Evolutionary conservation across 2,888 invertebrate species (phyloP).

Genomic region (Luperina nickerlii): DNA sequence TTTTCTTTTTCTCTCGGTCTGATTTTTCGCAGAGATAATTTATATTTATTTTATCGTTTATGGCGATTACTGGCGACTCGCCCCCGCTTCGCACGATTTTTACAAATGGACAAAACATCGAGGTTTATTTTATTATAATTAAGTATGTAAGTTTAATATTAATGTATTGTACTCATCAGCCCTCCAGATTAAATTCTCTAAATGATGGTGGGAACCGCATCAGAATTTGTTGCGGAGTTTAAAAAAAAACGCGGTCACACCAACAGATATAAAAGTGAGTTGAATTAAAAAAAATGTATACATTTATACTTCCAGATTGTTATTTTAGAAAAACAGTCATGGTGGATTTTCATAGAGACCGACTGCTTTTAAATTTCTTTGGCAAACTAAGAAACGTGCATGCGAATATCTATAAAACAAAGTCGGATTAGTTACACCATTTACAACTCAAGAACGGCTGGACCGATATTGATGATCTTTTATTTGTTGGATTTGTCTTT

Average conservation of each 20-base stretch:
- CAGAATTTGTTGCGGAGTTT: neutral
- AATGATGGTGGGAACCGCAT: neutral
- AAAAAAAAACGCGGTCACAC: neutral
- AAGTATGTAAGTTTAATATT: neutral
- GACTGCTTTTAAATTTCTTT: neutral
- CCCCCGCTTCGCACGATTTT: neutral
- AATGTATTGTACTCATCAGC: neutral
- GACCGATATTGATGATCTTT: no score
- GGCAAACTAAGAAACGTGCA: neutral
- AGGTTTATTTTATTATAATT: neutral
- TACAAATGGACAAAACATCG: neutral
- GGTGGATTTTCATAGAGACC: no score
- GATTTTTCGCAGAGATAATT: neutral
- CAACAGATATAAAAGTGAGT: neutral
- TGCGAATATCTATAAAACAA: neutral
- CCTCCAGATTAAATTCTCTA: neutral
- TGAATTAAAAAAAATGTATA: no score
- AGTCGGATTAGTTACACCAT: no score
- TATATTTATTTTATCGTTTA: conserved; percentile 10
- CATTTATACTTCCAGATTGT: neutral
- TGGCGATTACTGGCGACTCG: neutral
- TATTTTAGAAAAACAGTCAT: neutral
- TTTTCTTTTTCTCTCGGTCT: neutral
- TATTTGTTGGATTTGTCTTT: no score
- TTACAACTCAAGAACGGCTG: no score